Evolutionary conservation across 2,888 invertebrate genomes (phyloP), one percentile per base, ranked within the genome.

Genomic region (Nephrotoma flavescens): DNA sequence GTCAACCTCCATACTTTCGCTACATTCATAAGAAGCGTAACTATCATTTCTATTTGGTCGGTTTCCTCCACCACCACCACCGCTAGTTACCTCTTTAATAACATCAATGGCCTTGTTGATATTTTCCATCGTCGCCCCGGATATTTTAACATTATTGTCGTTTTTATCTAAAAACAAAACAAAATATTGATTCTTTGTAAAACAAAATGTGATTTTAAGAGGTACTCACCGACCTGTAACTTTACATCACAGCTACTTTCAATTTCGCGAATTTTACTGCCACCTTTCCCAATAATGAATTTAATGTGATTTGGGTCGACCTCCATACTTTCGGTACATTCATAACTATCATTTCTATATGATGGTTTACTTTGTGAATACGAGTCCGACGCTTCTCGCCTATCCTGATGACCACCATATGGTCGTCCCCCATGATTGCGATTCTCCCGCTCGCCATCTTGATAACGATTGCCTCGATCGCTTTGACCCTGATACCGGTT

Each of bases 231-330:
- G 88, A 95, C 94, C 89, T 94, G 94, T 12, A 98, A 94, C 89
- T 93, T 94, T 0, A 97, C 94, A 5, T 95, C 94, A 86, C 95
- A 95, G 89, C 95, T 94, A 87, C 92, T 93, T 90, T 96, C 93
- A 0, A 98, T 92, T 88, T 97, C 96, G 88, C 94, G 94, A 88
- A 98, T 97, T 92, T 96, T 97, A 0, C 94, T 93, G 0, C 98
- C 98, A n/a, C 95, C 96, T 89, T 94, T 95, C 4, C 98, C 98
- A 88, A 95, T 95, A 85, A 94, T 92, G 86, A 92, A 92, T 0
- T 94, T 94, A 7, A 94, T 93, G 88, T 90, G 89, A 87, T 88
- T 85, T 5, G 42, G 90, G 89, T 86, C 87, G 0, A 92, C 90
- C 87, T 90, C 90, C 4, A 92, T 89, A 31, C 31, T 71, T 9